Evolutionary conservation across 2,797 vertebrate genomes (phyloP), one percentile per base, ranked within the genome.

Genomic region (Dicrostonyx torquatus): DNA sequence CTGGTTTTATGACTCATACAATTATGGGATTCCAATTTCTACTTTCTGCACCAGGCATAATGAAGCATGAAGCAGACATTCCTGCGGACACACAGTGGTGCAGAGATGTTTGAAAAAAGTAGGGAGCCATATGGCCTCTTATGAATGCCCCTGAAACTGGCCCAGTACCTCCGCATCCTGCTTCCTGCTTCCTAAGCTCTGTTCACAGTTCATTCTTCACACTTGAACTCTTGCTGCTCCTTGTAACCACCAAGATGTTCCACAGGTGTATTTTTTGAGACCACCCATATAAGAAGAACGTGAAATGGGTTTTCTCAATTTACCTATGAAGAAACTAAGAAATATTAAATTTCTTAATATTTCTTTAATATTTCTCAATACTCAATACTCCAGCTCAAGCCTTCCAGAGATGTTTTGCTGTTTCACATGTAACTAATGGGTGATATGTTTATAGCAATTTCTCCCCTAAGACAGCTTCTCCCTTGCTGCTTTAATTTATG

Each of bases 371-470:
- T n/a, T n/a, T n/a, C n/a, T n/a, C n/a, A n/a, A n/a, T n/a, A n/a
- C 58, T 85, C 53, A 91, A 94, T 76, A 66, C 29, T 87, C 50
- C 93, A 92, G 89, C 34, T 94, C 37, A 62, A 84, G 76, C 72
- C 87, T 96, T 87, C 34, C 8, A 17, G 15, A 72, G 72, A 73
- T 66, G 66, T 68, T 95, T 91, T 48, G 43, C 76, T 50, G 66
- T 87, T 94, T 96, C 87, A 40, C 53, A 77, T 96, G 91, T 91
- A 95, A 55, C 77, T 94, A 94, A 92, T 91, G 87, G 79, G 55
- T 94, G 95, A 93, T 93, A 95, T 55, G n/a, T 96, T 85, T 64
- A 87, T 20, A 93, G 87, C 93, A 94, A 78, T 94, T 94, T 95
- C 94, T 91, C 91, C 64, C 86, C 68, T 66, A 68, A 88, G 77